Evolutionary conservation across 2,113 vertebrate genomes (phyloP).

Genomic region (Baryphthengus martii): DNA sequence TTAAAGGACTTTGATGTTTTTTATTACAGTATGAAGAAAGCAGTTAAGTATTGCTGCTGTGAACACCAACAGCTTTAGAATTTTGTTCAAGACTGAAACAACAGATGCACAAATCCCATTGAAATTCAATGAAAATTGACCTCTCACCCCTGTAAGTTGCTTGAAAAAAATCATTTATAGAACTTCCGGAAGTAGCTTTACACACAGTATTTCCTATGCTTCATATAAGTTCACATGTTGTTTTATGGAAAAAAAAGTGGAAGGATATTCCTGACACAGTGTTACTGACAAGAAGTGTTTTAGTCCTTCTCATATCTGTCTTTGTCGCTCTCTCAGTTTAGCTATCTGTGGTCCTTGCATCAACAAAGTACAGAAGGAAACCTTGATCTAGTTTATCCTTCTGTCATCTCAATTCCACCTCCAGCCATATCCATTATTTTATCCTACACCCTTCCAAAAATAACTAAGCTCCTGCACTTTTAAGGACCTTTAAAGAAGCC

Average conservation of each 20-base stretch:
- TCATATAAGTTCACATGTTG: not conserved
- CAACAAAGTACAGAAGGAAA: not conserved
- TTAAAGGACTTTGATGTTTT: not conserved
- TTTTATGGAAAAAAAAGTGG: not conserved
- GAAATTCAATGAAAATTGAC: constrained; percentile 16
- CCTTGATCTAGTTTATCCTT: not conserved
- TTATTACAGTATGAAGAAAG: not conserved
- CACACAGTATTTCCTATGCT: not conserved
- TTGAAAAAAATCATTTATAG: not conserved
- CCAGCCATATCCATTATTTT: not conserved
- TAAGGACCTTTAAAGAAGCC: not conserved
- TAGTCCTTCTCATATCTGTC: not conserved
- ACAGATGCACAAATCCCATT: constrained; percentile 9
- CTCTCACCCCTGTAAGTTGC: not conserved
- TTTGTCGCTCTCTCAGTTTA: not conserved
- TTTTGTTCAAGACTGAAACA: constrained; percentile 1
- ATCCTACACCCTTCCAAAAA: not conserved
- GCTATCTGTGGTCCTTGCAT: not conserved
- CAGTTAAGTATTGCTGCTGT: not conserved
- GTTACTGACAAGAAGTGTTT: not conserved
- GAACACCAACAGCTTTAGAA: not conserved
- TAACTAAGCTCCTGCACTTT: not conserved
- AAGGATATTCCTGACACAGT: not conserved
- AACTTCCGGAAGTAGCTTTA: not conserved
- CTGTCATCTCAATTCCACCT: not conserved